Base-by-base conservation (phyloP, 2,888 invertebrate genomes). In the Patella ulyssiponensis region DNA sequence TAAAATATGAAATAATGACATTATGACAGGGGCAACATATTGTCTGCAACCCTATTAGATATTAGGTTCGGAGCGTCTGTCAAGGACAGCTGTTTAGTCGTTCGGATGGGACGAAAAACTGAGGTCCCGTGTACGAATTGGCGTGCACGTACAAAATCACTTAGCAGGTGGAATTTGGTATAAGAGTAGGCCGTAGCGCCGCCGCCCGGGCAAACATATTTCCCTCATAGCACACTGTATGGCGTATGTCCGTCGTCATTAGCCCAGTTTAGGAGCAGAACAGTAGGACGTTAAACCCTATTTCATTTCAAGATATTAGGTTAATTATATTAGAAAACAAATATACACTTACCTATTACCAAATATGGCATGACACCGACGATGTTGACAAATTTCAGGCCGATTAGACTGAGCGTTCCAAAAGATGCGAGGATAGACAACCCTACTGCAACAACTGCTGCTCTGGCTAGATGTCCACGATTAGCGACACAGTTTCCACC, bases 281-380 rank as follows among this genome's bases (percentile, higher is more conserved):
- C 1, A 27, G 27, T 27, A 27, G 2, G 27, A 27, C 27, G 27
- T 27, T 27, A 3, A 27, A 27, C 27, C 27, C 27, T 3, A 27
- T 27, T 27, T 27, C 1, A 27, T 27, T 27, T 27, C 27, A 27
- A n/a, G 4, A 69, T 14, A 27, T 7, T 3, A 72, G 17, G 23
- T 23, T 20, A 20, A n/a, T 5, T 44, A 33, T 5, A 5, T 33
- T 4, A 5, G 7, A 7, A 33, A 33, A 33, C 3, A n/a, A 69
- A 54, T 33, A 20, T 27, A 7, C 44, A 76, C 83, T 64, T 81
- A 86, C 86, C 87, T 70, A 87, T 75, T 9, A 87, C 80, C 0
- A 87, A 78, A 71, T 86, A 87, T 3, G 87, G 87, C 77, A 84
- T 82, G 20, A 84, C 82, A 11, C 86, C 86, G 20, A 86, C 85